These are phyloP conservation scores for Euleptes europaea DNA, from an alignment of 2,113 vertebrate species.

Conservation along the genomic window DNA sequence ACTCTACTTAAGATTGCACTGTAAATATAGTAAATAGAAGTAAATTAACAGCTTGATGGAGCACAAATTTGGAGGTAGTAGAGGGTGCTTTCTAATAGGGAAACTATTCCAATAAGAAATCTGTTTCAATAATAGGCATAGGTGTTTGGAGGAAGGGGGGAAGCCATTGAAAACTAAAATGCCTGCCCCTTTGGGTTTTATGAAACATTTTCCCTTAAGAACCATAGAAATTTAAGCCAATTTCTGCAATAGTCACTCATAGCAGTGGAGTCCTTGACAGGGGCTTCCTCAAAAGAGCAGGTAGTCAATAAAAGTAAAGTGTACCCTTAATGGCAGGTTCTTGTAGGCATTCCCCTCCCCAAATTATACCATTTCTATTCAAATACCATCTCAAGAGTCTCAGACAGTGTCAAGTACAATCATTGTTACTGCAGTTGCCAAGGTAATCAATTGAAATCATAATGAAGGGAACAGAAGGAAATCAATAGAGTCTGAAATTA, in stretches of 20 bases:
- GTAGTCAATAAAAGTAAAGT: slow-evolving; percentile 83
- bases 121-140: neutral
- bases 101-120: neutral
- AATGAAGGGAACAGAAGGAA: slow-evolving; percentile 89
- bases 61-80: neutral
- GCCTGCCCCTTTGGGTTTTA: slow-evolving; percentile 34
- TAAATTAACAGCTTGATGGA: neutral
- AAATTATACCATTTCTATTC: slow-evolving; percentile 85
- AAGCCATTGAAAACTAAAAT: neutral
- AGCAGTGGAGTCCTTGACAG: slow-evolving; percentile 70
- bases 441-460: slow-evolving; percentile 88
- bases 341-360: slow-evolving; percentile 75
- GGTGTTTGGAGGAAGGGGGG: neutral
- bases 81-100: neutral
- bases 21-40: no score
- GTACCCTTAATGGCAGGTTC: slow-evolving; percentile 80
- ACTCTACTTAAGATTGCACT: no score
- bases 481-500: slow-evolving; percentile 89
- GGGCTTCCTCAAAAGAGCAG: slow-evolving; percentile 65
- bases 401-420: slow-evolving; percentile 85
- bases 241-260: slow-evolving; percentile 53
- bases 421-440: slow-evolving; percentile 84
- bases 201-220: slow-evolving; percentile 59
- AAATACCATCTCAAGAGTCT: slow-evolving; percentile 81
- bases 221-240: slow-evolving; percentile 54